Percentiles rank a stretch among this genome's conserved stretches.
phyloP scores from a whole-genome alignment of 2,797 vertebrate genomes.

The Artibeus jamaicensis region DNA sequence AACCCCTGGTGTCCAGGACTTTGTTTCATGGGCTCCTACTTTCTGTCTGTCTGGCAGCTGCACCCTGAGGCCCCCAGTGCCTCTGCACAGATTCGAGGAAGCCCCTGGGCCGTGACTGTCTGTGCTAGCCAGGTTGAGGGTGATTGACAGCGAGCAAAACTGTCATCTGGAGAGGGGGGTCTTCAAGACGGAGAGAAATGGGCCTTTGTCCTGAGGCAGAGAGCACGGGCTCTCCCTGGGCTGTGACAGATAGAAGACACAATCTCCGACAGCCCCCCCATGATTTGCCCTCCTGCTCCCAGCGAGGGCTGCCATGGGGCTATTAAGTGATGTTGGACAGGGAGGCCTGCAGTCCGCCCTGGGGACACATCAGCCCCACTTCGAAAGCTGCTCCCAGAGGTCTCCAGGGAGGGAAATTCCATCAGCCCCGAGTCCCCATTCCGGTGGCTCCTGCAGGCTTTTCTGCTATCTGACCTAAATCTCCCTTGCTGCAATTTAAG shows the following conservation, averaged over 20 bases:
- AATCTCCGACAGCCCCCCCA: not conserved
- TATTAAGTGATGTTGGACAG: not conserved
- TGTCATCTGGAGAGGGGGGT: not conserved
- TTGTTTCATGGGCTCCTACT: not conserved
- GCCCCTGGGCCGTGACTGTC: not conserved
- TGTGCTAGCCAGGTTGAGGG: fast-evolving
- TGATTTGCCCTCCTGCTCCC: not conserved
- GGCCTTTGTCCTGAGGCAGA: not conserved
- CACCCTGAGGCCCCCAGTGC: not conserved
- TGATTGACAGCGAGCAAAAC: not conserved
- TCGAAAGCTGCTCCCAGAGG: not conserved
- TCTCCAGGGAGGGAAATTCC: conserved; percentile 74
- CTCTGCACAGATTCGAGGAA: not conserved
- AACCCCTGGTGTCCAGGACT: not conserved
- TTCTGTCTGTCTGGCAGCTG: not conserved
- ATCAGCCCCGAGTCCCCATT: conserved; percentile 43
- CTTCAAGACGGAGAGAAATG: not conserved
- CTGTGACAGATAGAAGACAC: not conserved
- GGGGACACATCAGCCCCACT: not conserved
- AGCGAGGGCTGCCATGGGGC: not conserved
- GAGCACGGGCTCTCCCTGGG: not conserved
- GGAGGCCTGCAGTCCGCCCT: not conserved
- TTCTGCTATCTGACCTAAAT: conserved; percentile 77
- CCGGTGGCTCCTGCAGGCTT: conserved; percentile 37
- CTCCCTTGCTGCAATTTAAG: conserved; percentile 74